Evolutionary conservation across 2,113 vertebrate species (phyloP).

Genomic region (Neogale vison): DNA sequence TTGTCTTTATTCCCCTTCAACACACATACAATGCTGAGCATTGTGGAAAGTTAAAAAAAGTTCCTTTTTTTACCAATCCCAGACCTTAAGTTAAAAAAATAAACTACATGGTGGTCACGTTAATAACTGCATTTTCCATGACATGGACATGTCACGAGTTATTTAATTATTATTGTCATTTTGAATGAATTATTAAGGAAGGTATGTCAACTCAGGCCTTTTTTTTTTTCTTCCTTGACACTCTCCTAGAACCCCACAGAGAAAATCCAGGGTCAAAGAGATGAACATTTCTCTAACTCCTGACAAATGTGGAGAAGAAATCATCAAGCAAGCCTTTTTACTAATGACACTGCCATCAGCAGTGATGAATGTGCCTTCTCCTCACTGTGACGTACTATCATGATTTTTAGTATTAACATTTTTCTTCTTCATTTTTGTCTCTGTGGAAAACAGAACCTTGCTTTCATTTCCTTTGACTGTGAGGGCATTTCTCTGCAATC

Average conservation of each 20-base stretch:
- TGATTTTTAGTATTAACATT: background rate
- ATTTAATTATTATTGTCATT: background rate
- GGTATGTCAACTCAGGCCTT: background rate
- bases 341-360: background rate
- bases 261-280: background rate
- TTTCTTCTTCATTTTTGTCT: background rate
- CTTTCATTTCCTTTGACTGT: background rate
- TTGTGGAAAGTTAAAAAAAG: background rate
- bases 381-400: background rate
- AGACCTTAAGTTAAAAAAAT: background rate
- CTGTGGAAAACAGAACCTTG: background rate
- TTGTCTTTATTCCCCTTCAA: background rate
- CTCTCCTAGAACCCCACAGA: background rate
- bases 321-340: background rate
- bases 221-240: background rate
- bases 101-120: background rate
- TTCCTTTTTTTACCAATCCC: background rate
- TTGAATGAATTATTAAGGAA: background rate
- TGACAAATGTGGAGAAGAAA: background rate
- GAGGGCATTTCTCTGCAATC: background rate
- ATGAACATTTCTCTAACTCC: background rate
- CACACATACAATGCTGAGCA: background rate
- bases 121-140: background rate
- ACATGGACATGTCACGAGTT: background rate
- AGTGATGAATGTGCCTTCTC: background rate